Base-by-base conservation (phyloP, 2,888 invertebrate species). In the Ophion ellenae region DNA sequence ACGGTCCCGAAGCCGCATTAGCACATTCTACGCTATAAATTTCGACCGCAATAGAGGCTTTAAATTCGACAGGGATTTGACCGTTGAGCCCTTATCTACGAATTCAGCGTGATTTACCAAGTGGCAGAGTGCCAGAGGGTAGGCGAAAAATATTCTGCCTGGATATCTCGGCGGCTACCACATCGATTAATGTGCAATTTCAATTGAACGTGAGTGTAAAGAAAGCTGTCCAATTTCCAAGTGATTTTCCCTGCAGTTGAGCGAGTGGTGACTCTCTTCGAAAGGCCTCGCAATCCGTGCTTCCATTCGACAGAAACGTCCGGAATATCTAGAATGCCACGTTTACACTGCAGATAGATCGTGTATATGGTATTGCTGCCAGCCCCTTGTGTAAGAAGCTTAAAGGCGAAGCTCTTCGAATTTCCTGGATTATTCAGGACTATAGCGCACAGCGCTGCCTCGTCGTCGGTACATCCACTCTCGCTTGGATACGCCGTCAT, bases 351-450 rank as follows among this genome's bases (percentile, higher is more conserved):
- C 45, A 47, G 66, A 32, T 45, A 73, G 63, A 63, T 47, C 47
- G 32, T 69, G 24, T 45, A 73, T 74, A 57, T 70, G 53, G 78
- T 73, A 61, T 45, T 80, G 73, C 57, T 59, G 11, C 24, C 14
- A 45, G 61, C 82, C 84, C 63, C 67, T 70, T 66, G 82, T 83
- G 81, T 87, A 88, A 89, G 88, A 63, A 85, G 89, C 89, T 89
- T 88, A 86, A 64, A 53, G 78, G 69, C 76, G 82, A 17, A 59
- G 80, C 85, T 77, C 67, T 83, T 24, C 78, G 83, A 83, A 78
- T 87, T 77, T 77, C 81, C 45, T 86, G 82, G 86, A 87, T 89
- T 88, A 89, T 88, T 86, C 87, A 89, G 86, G 87, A 88, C 81
- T 82, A 69, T 69, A 73, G 80, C 40, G 71, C 47, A 63, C 47